phyloP scores from a whole-genome alignment of 2,113 vertebrate species.

The Lepus americanus region DNA sequence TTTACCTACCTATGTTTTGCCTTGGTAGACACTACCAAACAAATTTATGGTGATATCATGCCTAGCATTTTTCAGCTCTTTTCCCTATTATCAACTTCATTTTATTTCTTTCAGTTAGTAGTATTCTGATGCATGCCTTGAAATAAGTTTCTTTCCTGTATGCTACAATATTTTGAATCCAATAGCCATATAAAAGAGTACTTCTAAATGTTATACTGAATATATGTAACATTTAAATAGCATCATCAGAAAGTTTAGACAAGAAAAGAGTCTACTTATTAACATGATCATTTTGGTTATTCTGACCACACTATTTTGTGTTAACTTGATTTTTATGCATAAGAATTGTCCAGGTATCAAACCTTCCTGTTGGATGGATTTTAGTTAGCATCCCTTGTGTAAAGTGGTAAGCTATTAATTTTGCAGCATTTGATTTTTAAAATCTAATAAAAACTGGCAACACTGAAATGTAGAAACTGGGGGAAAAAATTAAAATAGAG shows the following conservation, averaged over 20 bases:
- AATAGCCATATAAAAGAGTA: constrained; percentile 27
- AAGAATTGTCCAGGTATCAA: background rate
- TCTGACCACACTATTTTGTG: background rate
- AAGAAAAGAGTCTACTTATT: constrained; percentile 24
- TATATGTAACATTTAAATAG: constrained; percentile 12
- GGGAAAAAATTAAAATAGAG: constrained; percentile 53
- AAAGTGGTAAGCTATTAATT: background rate
- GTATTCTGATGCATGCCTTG: background rate
- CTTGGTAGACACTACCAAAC: background rate
- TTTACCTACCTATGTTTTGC: background rate
- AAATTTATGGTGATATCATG: background rate
- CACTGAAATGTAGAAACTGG: background rate
- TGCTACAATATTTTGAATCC: constrained; percentile 43
- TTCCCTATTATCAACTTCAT: background rate
- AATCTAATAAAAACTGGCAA: constrained; percentile 38
- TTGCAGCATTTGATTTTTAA: constrained; percentile 35
- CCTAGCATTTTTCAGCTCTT: background rate
- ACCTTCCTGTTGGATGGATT: background rate
- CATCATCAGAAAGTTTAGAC: constrained; percentile 36
- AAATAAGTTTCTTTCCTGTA: constrained; percentile 21
- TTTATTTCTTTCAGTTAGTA: background rate
- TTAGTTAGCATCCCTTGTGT: background rate
- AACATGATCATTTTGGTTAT: constrained; percentile 30
- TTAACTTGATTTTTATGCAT: background rate
- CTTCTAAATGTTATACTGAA: constrained; percentile 44